Base-by-base conservation (phyloP, 23 tunicate species). In the Halocynthia roretzi region DNA sequence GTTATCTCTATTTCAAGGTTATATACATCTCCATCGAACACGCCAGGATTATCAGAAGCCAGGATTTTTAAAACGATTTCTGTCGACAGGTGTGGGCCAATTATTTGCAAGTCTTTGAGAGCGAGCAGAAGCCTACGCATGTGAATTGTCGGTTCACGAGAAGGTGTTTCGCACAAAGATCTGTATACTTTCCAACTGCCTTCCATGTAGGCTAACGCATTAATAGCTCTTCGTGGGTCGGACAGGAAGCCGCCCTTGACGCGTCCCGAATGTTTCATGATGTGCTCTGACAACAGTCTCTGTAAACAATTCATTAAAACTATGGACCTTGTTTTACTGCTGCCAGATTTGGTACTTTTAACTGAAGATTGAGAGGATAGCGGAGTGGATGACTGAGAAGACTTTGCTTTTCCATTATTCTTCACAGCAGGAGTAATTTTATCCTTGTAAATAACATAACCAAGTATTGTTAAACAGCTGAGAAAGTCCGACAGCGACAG, bases 1-100 rank as follows among this genome's bases (percentile, higher is more conserved):
- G 98, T 92, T 85, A 92, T 92, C 84, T 92, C 98, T 22, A 92
- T 31, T 52, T 86, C 91, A 77, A 92, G 63, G 70, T 86, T 92
- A 74, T 80, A 92, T 8, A 48, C 67, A 17, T 77, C 87, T 40
- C 82, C 87, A 71, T 82, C 83, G 0, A 76, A 51, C 6, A 86
- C 85, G 2, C 83, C 62, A 48, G 98, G 92, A 64, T 92, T 82
- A 62, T 92, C 98, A 14, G 84, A 64, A 40, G 87, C 64, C 20
- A 92, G 57, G 63, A 92, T 80, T 17, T 78, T 51, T 12, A 92
- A 54, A 48, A 92, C 84, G n/a, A 84, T 64, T 22, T 64, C 76
- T 52, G 92, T 82, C 51, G 78, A 70, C 40, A 92, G 80, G 21
- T 82, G 77, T 51, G 53, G 55, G 8, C 98, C 92, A 56, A 92